phyloP scores from a whole-genome alignment of 92 coral and sea anemone genomes.

The Scolanthus callimorphus region DNA sequence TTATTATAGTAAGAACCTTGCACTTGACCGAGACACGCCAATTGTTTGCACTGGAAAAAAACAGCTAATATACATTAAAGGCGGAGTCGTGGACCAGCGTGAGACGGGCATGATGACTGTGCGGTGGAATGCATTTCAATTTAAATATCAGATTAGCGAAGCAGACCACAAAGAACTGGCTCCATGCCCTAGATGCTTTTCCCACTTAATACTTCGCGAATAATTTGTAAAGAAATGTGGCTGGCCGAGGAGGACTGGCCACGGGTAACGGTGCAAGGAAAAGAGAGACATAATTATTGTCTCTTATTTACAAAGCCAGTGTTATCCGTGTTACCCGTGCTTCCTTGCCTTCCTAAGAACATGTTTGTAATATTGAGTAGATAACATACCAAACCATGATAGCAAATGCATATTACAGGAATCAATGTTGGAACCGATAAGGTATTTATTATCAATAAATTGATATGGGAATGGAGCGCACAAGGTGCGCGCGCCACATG shows the following conservation, averaged over 20 bases:
- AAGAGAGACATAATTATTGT: too few relatives aligned
- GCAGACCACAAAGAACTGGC: constrained; percentile 15
- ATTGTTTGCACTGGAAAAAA: constrained; percentile 41
- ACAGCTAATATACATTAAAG: constrained; percentile 17
- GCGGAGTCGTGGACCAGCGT: constrained; percentile 17
- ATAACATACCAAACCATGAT: too few relatives aligned
- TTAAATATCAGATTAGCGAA: constrained; percentile 13
- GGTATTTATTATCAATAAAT: too few relatives aligned
- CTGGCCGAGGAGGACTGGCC: background rate
- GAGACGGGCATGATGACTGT: constrained; percentile 67
- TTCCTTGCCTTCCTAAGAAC: background rate
- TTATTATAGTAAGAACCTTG: constrained; percentile 44
- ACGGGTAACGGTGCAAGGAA: background rate
- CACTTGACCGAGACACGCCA: constrained; percentile 32
- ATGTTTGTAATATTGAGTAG: too few relatives aligned
- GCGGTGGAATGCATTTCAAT: constrained; percentile 34
- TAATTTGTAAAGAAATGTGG: background rate
- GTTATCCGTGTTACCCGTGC: background rate
- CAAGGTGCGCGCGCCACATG: too few relatives aligned
- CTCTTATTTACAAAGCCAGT: background rate
- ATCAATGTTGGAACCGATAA: background rate
- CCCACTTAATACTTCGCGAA: background rate
- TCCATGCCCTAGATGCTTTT: constrained; percentile 39
- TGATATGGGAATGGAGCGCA: too few relatives aligned
- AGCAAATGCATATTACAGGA: too few relatives aligned